Evolutionary conservation across 2,888 invertebrate genomes (phyloP), one percentile per base, ranked within the genome.

Genomic region (Graphium colonna): DNA sequence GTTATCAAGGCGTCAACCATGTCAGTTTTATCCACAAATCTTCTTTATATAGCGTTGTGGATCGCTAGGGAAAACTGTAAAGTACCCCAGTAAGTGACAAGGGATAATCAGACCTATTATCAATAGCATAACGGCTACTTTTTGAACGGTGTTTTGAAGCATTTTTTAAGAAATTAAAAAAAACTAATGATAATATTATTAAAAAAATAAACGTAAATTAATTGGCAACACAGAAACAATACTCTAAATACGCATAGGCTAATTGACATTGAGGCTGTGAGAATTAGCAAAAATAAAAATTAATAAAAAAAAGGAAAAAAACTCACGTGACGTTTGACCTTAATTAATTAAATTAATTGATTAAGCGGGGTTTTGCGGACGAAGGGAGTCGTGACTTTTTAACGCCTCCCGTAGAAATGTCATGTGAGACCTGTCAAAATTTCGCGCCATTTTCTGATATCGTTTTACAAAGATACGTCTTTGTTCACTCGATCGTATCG

Each of bases 241-340:
- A 89, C 87, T 84, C 78, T 87, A 77, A 79, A 82, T 86, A 86
- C 78, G 85, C 84, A 88, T 90, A 90, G 90, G 90, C 90, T 90
- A 90, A 89, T 88, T 86, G 79, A 86, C 82, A 84, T 82, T 82
- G 85, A 81, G 90, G 90, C 90, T 90, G 90, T 90, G 90, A 90
- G 33, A 82, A 86, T 88, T 90, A 90, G 90, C 90, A 86, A 88
- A 88, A 79, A 80, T 78, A 78, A 74, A 78, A 75, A 33, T 33
- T 5, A 33, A 33, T 10, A 33, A 33, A 21, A 28, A 7, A 13
- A 36, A 3, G n/a, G 73, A 77, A 77, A 49, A 74, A 45, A 73
- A 67, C 69, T 75, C 79, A 78, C 74, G 82, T 79, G 83, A 78
- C 79, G 80, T 79, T 82, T 75, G 82, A 82, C 80, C 79, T 77